Percentiles rank a stretch among this genome's conserved stretches.
Evolutionary conservation across 2,888 invertebrate genomes (phyloP).

Genomic region (Leptinotarsa rubiginosa): DNA sequence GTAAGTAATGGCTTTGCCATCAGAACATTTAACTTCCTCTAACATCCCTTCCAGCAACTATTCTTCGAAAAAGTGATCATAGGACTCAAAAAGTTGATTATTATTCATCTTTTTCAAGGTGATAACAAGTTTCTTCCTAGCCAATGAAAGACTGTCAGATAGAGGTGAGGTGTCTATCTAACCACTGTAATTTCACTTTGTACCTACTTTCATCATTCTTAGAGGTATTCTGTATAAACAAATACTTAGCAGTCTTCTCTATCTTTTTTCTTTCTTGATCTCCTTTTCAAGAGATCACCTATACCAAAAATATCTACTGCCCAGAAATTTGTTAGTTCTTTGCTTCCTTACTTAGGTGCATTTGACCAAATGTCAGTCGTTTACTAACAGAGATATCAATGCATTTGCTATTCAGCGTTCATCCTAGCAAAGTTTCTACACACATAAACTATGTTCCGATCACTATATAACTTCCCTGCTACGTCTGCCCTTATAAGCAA

Average conservation of each 20-base stretch:
- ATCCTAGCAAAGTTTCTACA: not conserved
- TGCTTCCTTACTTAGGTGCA: too few relatives aligned
- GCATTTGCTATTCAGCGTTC: not conserved
- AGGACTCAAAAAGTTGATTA: slow-evolving; percentile 18
- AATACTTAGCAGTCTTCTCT: too few relatives aligned
- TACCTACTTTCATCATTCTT: slow-evolving; percentile 29
- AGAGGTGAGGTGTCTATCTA: slow-evolving; percentile 36
- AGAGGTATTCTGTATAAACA: too few relatives aligned
- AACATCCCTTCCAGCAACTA: slow-evolving; percentile 39
- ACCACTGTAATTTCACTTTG: slow-evolving; percentile 42
- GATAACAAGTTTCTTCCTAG: slow-evolving; percentile 28
- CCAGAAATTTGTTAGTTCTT: slow-evolving; percentile 36
- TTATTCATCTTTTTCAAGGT: slow-evolving; percentile 30
- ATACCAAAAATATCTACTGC: slow-evolving; percentile 32
- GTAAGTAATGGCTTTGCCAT: too few relatives aligned
- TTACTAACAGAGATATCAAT: slow-evolving; percentile 21
- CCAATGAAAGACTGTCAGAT: slow-evolving; percentile 32
- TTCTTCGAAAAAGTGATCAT: slow-evolving; percentile 37
- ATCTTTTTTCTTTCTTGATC: slow-evolving; percentile 20
- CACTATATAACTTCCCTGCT: too few relatives aligned
- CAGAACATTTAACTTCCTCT: slow-evolving; percentile 24
- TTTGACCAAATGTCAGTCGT: too few relatives aligned
- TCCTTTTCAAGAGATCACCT: slow-evolving; percentile 27
- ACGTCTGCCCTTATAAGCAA: too few relatives aligned
- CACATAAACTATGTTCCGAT: not conserved